Base-by-base conservation (phyloP, 2,888 invertebrate species). In the Timandra comae region DNA sequence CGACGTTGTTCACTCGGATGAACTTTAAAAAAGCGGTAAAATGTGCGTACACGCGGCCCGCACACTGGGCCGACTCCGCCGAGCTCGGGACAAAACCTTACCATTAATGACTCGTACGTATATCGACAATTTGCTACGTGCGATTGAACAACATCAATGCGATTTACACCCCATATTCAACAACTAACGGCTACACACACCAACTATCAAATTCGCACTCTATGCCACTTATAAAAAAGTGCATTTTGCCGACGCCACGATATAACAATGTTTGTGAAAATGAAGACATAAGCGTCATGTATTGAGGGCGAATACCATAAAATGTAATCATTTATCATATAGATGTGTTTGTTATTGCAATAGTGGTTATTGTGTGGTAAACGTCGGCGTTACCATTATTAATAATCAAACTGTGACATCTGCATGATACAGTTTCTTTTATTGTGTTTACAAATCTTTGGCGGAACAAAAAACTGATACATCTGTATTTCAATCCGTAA, bases 71-170 rank as follows among this genome's bases (percentile, higher is more conserved):
- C 55, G 31, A 49, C 33, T 34, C 33, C 34, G 45, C 42, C 54
- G 44, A 45, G 43, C 39, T 33, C 25, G 36, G 55, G 58, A 64
- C 69, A 72, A 71, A 75, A 77, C 68, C 67, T 52, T 46, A 42
- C 63, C 64, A 67, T 71, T 78, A 80, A 80, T 74, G 76, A 79
- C 66, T 69, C 45, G 43, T 59, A 51, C 70, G 61, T 67, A 70
- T 69, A 82, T 81, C 79, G 80, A 77, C 80, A 79, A 84, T 84
- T 84, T 78, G 79, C 71, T 80, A 68, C 81, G 73, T 79, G 45
- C 84, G 81, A 85, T 84, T 84, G 78, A 80, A 63, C 80, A 72
- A 47, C 63, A 63, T 81, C 79, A 81, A 84, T 81, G 68, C 73
- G 55, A 73, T 75, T 66, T 63, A 58, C 73, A 71, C 80, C 81